Evolutionary conservation across 2,113 vertebrate species (phyloP).

Genomic region (Numida meleagris): DNA sequence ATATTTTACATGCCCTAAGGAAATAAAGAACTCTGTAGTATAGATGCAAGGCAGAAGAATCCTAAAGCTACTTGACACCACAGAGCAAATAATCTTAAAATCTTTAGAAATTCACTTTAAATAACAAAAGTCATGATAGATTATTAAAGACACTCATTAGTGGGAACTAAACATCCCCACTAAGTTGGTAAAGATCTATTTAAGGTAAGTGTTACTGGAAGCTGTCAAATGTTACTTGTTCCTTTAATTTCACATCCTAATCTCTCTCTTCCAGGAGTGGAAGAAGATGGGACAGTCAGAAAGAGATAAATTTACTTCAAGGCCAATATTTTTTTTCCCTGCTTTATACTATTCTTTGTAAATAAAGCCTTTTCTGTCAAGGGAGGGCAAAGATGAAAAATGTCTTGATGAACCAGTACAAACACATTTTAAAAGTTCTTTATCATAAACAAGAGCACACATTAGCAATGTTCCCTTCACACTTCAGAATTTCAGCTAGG

Average conservation of each 20-base stretch:
- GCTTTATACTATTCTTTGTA: not conserved
- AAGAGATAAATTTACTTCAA: not conserved
- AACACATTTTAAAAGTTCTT: not conserved
- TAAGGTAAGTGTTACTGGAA: not conserved
- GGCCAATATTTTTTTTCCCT: accelerated
- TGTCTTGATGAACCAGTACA: not conserved
- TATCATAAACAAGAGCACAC: not conserved
- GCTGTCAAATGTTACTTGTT: not conserved
- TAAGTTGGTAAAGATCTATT: not conserved
- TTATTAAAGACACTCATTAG: not conserved
- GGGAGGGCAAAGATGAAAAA: not conserved
- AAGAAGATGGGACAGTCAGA: not conserved
- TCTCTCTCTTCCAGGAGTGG: not conserved
- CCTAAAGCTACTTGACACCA: not conserved
- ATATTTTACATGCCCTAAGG: not conserved
- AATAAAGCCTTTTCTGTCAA: not conserved
- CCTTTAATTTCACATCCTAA: not conserved
- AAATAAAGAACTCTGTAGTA: not conserved
- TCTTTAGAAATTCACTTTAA: slow-evolving; percentile 5
- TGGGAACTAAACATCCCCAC: not conserved
- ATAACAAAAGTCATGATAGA: not conserved
- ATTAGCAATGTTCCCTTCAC: not conserved
- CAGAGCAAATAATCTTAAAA: not conserved
- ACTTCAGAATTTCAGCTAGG: not conserved
- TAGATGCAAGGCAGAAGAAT: not conserved